phyloP scores from a whole-genome alignment of 2,113 vertebrate species.

The Chelonoidis abingdonii region DNA sequence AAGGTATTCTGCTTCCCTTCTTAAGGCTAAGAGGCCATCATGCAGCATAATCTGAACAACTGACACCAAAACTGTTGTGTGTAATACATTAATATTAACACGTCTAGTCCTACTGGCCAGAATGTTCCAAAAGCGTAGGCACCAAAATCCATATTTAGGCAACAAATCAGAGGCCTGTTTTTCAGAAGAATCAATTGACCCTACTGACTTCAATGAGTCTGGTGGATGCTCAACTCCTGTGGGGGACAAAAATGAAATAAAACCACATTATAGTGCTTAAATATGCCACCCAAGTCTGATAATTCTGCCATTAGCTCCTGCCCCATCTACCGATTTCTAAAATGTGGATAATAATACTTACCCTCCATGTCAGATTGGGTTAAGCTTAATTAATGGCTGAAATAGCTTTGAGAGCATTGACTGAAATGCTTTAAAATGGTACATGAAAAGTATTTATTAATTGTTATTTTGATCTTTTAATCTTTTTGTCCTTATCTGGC shows the following conservation, averaged over 20 bases:
- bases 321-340: background rate
- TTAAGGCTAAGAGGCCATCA: background rate
- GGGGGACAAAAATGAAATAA: background rate
- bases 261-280: background rate
- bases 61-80: background rate
- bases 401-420: background rate
- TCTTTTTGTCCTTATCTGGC: background rate
- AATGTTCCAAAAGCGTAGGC: rapidly evolving
- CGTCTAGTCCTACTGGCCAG: background rate
- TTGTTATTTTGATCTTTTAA: background rate
- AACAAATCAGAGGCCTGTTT: background rate
- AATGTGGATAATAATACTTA: background rate
- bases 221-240: background rate
- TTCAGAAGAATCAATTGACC: background rate
- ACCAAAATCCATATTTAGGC: rapidly evolving
- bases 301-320: background rate
- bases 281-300: background rate
- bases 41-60: background rate
- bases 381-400: background rate
- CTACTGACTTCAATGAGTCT: background rate
- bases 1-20: background rate
- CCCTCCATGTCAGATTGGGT: background rate
- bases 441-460: background rate
- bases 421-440: background rate
- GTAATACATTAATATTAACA: background rate